These are phyloP conservation scores for Catocala fraxini DNA, from an alignment of 2,888 invertebrate genomes.

Conservation along the genomic window DNA sequence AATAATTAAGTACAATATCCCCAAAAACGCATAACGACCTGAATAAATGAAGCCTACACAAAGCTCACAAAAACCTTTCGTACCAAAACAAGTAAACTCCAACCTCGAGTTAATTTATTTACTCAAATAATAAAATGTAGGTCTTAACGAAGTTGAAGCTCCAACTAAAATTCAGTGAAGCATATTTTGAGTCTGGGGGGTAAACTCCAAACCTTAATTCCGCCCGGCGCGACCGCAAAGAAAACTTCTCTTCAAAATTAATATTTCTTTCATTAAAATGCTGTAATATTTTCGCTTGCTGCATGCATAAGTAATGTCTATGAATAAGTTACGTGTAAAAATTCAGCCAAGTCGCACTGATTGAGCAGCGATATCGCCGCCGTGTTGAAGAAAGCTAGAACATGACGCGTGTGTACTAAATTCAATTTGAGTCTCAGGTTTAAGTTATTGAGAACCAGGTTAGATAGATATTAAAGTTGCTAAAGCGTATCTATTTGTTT, in stretches of 20 bases:
- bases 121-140: constrained; percentile 55
- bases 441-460: background rate
- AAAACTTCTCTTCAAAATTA: constrained; percentile 86
- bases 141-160: constrained; percentile 51
- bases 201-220: constrained; percentile 67
- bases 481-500: too few relatives aligned
- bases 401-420: constrained; percentile 3
- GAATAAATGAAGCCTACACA: constrained; percentile 4
- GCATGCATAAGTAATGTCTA: constrained; percentile 88
- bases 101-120: constrained; percentile 42
- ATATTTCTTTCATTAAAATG: constrained; percentile 89
- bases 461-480: too few relatives aligned
- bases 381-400: background rate
- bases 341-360: constrained; percentile 63
- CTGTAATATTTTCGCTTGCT: constrained; percentile 88
- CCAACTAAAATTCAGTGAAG: constrained; percentile 59
- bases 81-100: constrained; percentile 11
- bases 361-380: constrained; percentile 56
- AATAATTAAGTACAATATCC: too few relatives aligned
- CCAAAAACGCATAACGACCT: constrained; percentile 3
- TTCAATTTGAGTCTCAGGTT: constrained; percentile 10
- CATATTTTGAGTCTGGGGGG: constrained; percentile 55
- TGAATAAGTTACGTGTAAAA: constrained; percentile 86
- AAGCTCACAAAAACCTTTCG: constrained; percentile 5
- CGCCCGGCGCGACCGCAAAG: constrained; percentile 77